phyloP scores from a whole-genome alignment of 2,113 vertebrate genomes.

The Spilogale gracilis region DNA sequence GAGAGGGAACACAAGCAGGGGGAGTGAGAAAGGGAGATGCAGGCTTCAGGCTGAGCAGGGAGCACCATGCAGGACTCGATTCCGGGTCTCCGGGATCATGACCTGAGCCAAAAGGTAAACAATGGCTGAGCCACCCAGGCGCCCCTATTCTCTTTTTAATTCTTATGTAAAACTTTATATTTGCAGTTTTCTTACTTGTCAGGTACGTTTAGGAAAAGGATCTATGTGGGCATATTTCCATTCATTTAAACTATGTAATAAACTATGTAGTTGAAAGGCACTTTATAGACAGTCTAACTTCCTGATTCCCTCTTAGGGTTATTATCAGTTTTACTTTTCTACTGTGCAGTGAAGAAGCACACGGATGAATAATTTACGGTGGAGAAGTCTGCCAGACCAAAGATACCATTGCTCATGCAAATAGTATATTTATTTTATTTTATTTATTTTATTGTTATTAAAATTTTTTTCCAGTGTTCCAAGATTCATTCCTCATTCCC shows the following conservation, averaged over 20 bases:
- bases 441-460: too few relatives aligned
- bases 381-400: background rate
- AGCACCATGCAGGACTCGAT: too few relatives aligned
- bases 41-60: too few relatives aligned
- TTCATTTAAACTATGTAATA: constrained; percentile 21
- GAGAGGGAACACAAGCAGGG: too few relatives aligned
- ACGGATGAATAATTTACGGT: background rate
- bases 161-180: constrained; percentile 12
- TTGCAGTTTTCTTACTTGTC: background rate
- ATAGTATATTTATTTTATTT: background rate
- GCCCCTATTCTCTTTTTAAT: background rate
- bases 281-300: background rate
- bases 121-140: too few relatives aligned
- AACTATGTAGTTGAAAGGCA: background rate
- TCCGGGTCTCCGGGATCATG: too few relatives aligned
- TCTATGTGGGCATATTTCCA: constrained; percentile 36
- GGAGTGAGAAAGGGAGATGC: too few relatives aligned
- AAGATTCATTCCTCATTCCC: too few relatives aligned
- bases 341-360: background rate
- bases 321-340: constrained; percentile 3
- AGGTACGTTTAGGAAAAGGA: background rate
- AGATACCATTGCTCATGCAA: background rate
- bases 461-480: too few relatives aligned
- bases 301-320: background rate
- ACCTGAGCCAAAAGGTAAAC: too few relatives aligned